Conservation (phyloP, 37 sponge, comb jelly and placozoan species). For the Aphrocallistes beatrix region DNA sequence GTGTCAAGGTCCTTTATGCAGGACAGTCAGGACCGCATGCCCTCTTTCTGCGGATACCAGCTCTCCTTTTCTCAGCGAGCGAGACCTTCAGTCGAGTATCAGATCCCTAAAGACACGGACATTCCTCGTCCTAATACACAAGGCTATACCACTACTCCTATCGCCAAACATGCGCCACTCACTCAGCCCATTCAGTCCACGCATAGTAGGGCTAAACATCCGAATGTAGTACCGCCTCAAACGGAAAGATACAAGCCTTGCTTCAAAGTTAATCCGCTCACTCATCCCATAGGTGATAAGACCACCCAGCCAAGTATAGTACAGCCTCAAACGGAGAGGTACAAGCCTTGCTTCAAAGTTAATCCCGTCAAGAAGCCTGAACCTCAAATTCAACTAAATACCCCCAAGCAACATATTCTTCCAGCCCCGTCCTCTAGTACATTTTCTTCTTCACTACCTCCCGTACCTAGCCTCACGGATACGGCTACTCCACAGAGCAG, state of each 20-base stretch:
- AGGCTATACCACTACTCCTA: too few species aligned
- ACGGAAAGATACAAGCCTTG: not conserved
- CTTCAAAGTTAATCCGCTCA: slow-evolving; percentile 3
- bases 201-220: too few species aligned
- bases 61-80: not conserved
- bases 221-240: too few species aligned
- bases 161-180: too few species aligned
- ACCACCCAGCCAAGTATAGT: not conserved
- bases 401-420: too few species aligned
- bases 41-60: not conserved
- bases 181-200: too few species aligned
- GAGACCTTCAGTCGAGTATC: not conserved
- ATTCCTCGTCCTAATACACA: not conserved
- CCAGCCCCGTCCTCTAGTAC: too few species aligned
- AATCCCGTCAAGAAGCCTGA: slow-evolving; percentile 10
- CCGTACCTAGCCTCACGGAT: too few species aligned
- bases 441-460: too few species aligned
- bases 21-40: not conserved
- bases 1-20: not conserved
- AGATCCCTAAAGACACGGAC: too few species aligned
- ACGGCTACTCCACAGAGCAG: too few species aligned
- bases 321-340: not conserved
- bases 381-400: too few species aligned
- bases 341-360: not conserved
- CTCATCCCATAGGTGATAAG: not conserved